A percentile compares a stretch with the other conserved stretches of the same genome.
These are phyloP conservation scores for Paramormyrops kingsleyae DNA, from an alignment of 2,113 vertebrate genomes.

Conservation along the genomic window DNA sequence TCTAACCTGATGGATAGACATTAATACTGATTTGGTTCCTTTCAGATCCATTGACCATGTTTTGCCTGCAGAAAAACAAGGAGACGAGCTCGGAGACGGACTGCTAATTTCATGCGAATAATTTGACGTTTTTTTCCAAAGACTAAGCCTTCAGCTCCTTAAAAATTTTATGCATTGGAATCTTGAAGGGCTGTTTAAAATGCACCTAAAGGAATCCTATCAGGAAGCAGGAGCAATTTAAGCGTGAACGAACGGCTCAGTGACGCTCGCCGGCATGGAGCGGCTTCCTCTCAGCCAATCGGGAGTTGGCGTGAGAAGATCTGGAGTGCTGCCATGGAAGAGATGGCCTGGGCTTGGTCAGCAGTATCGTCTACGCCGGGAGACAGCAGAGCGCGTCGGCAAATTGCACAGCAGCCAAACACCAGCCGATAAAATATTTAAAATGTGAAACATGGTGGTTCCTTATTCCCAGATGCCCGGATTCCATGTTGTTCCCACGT, in stretches of 20 bases:
- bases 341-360: slow-evolving; percentile 19
- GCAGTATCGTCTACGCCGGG: slow-evolving; percentile 26
- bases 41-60: neutral
- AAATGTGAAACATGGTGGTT: slow-evolving; percentile 2
- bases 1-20: neutral
- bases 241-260: neutral
- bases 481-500: neutral
- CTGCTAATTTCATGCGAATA: neutral
- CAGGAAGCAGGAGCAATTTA: neutral
- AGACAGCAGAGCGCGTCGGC: neutral
- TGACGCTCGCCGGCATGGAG: neutral
- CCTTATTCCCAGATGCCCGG: neutral
- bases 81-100: neutral
- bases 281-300: neutral
- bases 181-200: neutral
- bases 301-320: neutral
- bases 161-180: neutral
- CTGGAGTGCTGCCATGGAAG: slow-evolving; percentile 15
- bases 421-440: slow-evolving; percentile 24
- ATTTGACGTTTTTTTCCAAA: neutral
- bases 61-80: neutral
- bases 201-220: neutral
- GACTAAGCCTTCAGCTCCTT: neutral
- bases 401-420: slow-evolving; percentile 28
- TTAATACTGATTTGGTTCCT: neutral